Evolutionary conservation across 2,113 vertebrate genomes (phyloP).

Genomic region (Gnathonemus longibarbis): DNA sequence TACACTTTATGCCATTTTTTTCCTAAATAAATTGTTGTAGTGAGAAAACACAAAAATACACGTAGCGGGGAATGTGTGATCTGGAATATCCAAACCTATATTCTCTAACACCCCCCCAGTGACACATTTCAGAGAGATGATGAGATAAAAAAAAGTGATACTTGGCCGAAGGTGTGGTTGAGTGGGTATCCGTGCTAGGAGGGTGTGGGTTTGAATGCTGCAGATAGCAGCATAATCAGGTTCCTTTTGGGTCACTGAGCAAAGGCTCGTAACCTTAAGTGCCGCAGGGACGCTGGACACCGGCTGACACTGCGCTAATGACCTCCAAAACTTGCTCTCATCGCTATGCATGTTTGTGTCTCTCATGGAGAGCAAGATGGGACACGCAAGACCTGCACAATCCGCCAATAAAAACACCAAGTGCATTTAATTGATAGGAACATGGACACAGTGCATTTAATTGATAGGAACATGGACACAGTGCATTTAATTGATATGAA

Average conservation of each 20-base stretch:
- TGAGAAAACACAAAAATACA: not conserved
- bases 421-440: not conserved
- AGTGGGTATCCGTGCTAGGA: not conserved
- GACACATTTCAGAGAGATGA: not conserved
- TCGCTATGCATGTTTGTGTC: not conserved
- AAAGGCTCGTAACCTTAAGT: not conserved
- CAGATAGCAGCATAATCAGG: not conserved
- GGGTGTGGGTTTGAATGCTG: not conserved
- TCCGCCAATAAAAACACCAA: not conserved
- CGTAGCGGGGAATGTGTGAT: not conserved
- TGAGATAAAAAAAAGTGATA: not conserved
- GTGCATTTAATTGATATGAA: not conserved
- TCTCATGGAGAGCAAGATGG: not conserved
- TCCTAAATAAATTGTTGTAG: not conserved
- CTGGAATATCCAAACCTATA: not conserved
- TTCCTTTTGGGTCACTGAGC: not conserved
- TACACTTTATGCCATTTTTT: not conserved
- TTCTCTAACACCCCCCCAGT: not conserved
- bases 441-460: not conserved
- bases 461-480: not conserved
- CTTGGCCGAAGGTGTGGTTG: not conserved
- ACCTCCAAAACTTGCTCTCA: not conserved
- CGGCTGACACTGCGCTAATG: not conserved
- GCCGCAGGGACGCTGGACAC: not conserved
- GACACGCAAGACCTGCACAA: not conserved